Percentiles rank a stretch among this genome's conserved stretches.
Evolutionary conservation across 2,888 invertebrate genomes (phyloP).

Genomic region (Norana najaformis): DNA sequence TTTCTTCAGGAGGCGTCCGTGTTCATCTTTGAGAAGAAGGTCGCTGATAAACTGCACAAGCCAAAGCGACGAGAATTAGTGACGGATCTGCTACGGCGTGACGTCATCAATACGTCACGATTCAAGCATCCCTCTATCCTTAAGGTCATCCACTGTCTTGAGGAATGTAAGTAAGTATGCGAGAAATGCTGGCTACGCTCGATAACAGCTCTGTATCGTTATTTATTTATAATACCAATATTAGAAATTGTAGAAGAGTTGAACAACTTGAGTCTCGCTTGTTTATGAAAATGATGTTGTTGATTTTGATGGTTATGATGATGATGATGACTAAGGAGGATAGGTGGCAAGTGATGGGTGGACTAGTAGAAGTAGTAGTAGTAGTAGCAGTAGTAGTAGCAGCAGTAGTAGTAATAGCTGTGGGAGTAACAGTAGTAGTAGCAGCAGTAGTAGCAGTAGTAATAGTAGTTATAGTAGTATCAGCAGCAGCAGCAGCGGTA

Average conservation of each 20-base stretch:
- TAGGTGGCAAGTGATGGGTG: no score
- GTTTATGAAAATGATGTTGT: no score
- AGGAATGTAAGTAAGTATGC: slow-evolving; percentile 63
- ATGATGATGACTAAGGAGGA: no score
- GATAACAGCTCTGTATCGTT: neutral
- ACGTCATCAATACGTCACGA: slow-evolving; percentile 78
- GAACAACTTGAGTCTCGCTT: no score
- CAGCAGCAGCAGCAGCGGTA: neutral
- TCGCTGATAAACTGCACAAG: slow-evolving; percentile 76
- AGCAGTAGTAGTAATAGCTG: no score
- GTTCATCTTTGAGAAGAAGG: slow-evolving; percentile 43
- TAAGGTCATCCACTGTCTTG: slow-evolving; percentile 65
- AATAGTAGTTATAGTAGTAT: neutral
- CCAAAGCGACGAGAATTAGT: slow-evolving; percentile 89
- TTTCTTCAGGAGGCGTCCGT: slow-evolving; percentile 41
- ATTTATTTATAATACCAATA: neutral
- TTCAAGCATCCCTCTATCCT: slow-evolving; percentile 83
- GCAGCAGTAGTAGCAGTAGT: no score
- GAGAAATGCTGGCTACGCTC: neutral
- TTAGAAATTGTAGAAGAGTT: no score
- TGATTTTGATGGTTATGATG: no score
- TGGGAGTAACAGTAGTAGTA: no score
- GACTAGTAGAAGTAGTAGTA: no score
- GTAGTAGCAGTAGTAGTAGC: no score
- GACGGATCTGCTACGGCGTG: slow-evolving; percentile 80